A percentile compares a stretch with the other conserved stretches of the same genome.
phyloP scores from a whole-genome alignment of 1,140 invertebrate species.

The Lucilia cuprina region DNA sequence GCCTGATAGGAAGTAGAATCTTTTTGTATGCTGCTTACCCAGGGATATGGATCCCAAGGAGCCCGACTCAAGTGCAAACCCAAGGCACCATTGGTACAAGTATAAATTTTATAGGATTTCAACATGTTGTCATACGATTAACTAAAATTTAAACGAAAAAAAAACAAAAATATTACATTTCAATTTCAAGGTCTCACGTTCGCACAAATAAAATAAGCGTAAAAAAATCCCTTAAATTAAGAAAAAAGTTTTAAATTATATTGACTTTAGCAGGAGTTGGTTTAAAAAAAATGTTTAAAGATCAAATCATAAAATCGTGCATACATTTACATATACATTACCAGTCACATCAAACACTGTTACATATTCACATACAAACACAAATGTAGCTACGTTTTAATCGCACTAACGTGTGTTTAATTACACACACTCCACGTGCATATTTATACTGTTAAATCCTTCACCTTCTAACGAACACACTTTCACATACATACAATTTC shows the following conservation, averaged over 20 bases:
- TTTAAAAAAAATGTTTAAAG: too few relatives aligned
- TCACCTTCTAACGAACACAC: conserved; percentile 8
- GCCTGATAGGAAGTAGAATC: conserved; percentile 57
- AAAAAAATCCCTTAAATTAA: too few relatives aligned
- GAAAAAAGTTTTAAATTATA: neutral
- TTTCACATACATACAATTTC: neutral
- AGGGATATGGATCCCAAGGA: conserved; percentile 63
- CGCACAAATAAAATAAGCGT: too few relatives aligned
- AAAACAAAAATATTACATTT: neutral
- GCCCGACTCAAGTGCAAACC: conserved; percentile 62
- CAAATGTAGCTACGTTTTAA: conserved; percentile 12
- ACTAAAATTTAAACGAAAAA: neutral
- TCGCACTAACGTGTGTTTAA: conserved; percentile 30
- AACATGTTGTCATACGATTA: conserved; percentile 42
- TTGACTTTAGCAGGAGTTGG: neutral
- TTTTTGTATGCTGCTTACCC: conserved; percentile 55
- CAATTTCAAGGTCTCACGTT: conserved; percentile 22
- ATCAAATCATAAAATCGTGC: neutral
- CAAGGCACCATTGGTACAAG: conserved; percentile 56
- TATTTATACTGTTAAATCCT: conserved; percentile 23
- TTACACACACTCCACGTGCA: conserved; percentile 21
- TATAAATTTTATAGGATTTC: conserved; percentile 55
- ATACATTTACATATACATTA: neutral
- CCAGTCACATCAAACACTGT: too few relatives aligned
- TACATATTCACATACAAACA: neutral